A percentile compares a stretch with the other conserved stretches of the same genome.
phyloP scores from a whole-genome alignment of 2,113 vertebrate genomes.

The Chionomys nivalis region DNA sequence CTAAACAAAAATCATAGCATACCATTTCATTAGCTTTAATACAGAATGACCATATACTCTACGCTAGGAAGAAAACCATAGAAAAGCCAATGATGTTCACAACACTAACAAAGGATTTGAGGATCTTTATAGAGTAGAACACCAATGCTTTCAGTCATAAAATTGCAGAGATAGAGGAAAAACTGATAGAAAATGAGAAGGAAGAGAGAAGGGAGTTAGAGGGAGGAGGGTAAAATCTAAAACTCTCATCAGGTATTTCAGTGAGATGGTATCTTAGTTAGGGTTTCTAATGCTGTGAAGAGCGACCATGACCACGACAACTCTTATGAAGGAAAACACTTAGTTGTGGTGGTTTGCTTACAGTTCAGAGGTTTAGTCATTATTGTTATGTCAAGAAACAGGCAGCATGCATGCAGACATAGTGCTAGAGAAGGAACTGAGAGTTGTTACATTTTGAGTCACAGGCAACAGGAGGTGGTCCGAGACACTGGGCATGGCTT shows the following conservation, averaged over 20 bases:
- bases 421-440: neutral
- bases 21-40: too few species aligned
- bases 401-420: neutral
- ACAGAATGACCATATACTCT: too few species aligned
- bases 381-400: neutral
- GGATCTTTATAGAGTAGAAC: neutral
- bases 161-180: neutral
- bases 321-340: neutral
- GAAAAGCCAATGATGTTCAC: neutral
- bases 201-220: neutral
- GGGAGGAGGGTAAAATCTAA: neutral
- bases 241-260: neutral
- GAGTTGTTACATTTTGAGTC: neutral
- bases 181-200: neutral
- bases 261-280: neutral
- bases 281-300: neutral
- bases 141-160: neutral
- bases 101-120: neutral
- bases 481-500: neutral
- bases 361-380: neutral
- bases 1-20: neutral
- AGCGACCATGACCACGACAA: neutral
- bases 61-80: neutral
- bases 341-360: neutral
- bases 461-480: neutral